Percentiles rank a stretch among this genome's conserved stretches.
Conservation (phyloP, 1,140 invertebrate species). For the Philopotamus ludificatus region DNA sequence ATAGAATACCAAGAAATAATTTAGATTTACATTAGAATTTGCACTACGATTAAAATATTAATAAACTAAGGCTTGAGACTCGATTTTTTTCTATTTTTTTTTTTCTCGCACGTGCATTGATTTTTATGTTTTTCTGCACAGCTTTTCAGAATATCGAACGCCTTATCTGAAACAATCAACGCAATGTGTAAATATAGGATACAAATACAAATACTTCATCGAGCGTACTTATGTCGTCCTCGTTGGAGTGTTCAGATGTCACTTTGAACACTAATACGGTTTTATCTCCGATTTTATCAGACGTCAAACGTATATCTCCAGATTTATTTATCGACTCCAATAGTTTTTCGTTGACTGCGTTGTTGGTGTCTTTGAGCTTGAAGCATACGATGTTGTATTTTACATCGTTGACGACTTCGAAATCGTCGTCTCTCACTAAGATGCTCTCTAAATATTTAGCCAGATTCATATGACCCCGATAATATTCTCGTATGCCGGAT, state of each 20-base stretch:
- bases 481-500: conserved; percentile 77
- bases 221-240: conserved; percentile 72
- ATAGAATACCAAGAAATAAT: too few species aligned
- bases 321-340: conserved; percentile 84
- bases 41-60: too few species aligned
- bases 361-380: conserved; percentile 63
- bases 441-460: conserved; percentile 83
- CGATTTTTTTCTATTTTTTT: too few species aligned
- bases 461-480: conserved; percentile 82
- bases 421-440: conserved; percentile 72
- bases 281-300: conserved; percentile 73
- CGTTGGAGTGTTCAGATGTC: conserved; percentile 73
- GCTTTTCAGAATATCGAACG: too few species aligned
- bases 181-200: too few species aligned
- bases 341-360: conserved; percentile 77
- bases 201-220: too few species aligned
- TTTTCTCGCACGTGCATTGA: too few species aligned
- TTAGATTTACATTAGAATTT: too few species aligned
- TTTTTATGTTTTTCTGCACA: too few species aligned
- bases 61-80: too few species aligned
- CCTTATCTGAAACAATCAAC: too few species aligned
- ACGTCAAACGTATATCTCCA: conserved; percentile 88
- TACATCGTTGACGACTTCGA: conserved; percentile 83
- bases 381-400: conserved; percentile 72
- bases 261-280: conserved; percentile 85